These are phyloP conservation scores for Mnemiopsis leidyi DNA, from an alignment of 37 sponge, comb jelly and placozoan species.

Conservation along the genomic window DNA sequence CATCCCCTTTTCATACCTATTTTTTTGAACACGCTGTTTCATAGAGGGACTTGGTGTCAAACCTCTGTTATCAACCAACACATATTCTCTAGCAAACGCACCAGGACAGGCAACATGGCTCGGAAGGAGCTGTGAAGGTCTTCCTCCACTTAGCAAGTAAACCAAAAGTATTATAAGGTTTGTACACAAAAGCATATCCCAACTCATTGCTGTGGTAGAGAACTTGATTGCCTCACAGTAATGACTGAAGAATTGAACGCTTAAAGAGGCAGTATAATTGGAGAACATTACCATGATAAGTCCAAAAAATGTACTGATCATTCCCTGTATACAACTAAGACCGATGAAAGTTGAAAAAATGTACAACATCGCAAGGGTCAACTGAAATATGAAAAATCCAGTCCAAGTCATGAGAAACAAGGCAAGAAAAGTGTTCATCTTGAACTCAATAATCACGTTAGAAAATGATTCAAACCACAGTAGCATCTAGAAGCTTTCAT, in stretches of 20 bases:
- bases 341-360: neutral
- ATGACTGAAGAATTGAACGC: neutral
- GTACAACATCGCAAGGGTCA: neutral
- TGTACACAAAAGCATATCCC: neutral
- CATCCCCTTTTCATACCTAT: neutral
- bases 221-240: neutral
- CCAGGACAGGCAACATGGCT: slow-evolving; percentile 12
- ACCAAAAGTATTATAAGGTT: neutral
- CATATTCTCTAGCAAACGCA: slow-evolving; percentile 1
- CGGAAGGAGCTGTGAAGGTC: neutral
- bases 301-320: neutral
- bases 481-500: no score
- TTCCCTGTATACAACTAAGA: neutral
- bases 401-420: neutral
- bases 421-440: no score
- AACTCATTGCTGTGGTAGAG: neutral
- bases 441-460: no score
- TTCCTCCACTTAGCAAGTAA: neutral
- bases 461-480: no score
- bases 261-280: neutral
- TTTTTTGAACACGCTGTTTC: neutral
- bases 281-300: neutral
- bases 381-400: neutral
- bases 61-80: neutral
- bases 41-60: neutral